Conservation (phyloP, 2,797 vertebrate species). For the Novumbra hubbsi region DNA sequence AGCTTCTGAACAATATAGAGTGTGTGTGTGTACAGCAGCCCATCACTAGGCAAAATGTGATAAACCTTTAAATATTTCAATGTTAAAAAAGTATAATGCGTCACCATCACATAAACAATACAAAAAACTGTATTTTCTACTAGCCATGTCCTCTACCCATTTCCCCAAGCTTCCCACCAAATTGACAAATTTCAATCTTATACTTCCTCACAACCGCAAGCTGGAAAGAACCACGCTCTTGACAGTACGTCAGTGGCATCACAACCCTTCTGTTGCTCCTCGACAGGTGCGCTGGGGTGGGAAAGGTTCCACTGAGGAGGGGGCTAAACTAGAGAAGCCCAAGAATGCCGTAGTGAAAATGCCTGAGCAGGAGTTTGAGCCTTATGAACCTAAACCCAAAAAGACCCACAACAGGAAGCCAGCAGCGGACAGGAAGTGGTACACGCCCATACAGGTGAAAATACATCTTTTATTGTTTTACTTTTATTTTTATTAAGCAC, state of each 20-base stretch:
- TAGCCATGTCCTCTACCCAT: too few relatives aligned
- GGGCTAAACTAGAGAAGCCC: slow-evolving; percentile 90
- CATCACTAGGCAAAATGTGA: too few relatives aligned
- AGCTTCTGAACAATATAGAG: too few relatives aligned
- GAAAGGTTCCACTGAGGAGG: slow-evolving; percentile 92
- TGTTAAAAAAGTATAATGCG: too few relatives aligned
- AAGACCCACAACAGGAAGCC: slow-evolving; percentile 73
- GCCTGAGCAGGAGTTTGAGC: slow-evolving; percentile 90
- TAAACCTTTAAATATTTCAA: too few relatives aligned
- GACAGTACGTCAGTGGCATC: neutral
- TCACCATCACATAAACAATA: too few relatives aligned
- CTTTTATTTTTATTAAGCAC: neutral
- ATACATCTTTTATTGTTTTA: neutral
- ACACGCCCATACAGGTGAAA: slow-evolving; percentile 85
- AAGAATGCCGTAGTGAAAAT: slow-evolving; percentile 91
- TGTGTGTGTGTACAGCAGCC: too few relatives aligned
- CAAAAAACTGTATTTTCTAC: too few relatives aligned
- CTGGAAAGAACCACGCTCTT: neutral
- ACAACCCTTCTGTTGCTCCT: neutral
- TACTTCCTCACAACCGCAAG: neutral
- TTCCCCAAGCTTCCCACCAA: neutral
- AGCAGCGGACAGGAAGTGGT: slow-evolving; percentile 84
- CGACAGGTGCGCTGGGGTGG: slow-evolving; percentile 89
- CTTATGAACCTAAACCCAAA: slow-evolving; percentile 86
- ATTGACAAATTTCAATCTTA: neutral